A percentile compares a stretch with the other conserved stretches of the same genome.
phyloP scores from a whole-genome alignment of 2,797 vertebrate genomes.

The Pipistrellus kuhlii region DNA sequence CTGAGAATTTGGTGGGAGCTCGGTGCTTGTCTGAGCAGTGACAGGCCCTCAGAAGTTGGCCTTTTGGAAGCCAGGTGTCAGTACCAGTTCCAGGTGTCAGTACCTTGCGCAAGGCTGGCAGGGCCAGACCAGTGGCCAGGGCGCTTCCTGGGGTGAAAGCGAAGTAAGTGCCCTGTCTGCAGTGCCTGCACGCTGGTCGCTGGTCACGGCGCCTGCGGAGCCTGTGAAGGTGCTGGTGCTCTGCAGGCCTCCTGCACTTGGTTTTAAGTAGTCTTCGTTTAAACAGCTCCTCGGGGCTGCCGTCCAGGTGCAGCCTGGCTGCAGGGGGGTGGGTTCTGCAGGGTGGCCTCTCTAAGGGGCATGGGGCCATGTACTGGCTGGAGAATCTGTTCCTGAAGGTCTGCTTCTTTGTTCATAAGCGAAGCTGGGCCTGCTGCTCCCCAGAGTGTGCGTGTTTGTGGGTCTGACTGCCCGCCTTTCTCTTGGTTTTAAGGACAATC shows the following conservation, averaged over 20 bases:
- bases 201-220: accelerated
- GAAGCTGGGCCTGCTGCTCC: neutral
- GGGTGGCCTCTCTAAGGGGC: neutral
- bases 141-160: neutral
- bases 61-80: neutral
- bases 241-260: neutral
- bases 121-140: neutral
- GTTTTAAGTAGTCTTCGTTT: neutral
- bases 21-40: neutral
- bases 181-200: too few species aligned
- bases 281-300: neutral
- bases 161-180: too few species aligned
- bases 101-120: neutral
- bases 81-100: neutral
- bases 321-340: too few species aligned
- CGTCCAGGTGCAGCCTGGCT: too few species aligned
- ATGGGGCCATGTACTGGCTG: accelerated
- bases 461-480: slow-evolving; percentile 5
- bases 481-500: slow-evolving; percentile 86
- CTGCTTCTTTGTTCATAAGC: neutral
- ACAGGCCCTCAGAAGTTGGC: neutral
- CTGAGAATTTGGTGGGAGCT: neutral
- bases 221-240: neutral
- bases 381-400: neutral
- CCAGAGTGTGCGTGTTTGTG: neutral